A percentile compares a stretch with the other conserved stretches of the same genome.
Conservation (phyloP, 2,888 invertebrate species). For the Limnephilus lunatus region DNA sequence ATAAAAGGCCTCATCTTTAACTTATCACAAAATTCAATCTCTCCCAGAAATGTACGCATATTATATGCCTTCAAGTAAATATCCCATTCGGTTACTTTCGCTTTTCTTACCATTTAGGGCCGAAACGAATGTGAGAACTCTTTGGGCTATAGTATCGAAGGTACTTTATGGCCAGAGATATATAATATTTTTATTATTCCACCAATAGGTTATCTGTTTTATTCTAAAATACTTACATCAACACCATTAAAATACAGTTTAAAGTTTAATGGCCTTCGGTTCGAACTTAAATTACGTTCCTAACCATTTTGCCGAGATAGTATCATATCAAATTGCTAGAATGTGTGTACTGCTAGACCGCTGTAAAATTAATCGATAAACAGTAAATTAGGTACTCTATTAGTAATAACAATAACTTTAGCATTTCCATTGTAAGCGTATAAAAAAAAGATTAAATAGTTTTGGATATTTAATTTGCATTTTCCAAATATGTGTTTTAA, state of each 20-base stretch:
- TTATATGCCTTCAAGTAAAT: background rate
- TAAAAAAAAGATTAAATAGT: too few relatives aligned
- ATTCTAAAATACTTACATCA: background rate
- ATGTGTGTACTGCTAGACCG: background rate
- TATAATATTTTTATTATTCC: background rate
- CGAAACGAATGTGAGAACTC: too few relatives aligned
- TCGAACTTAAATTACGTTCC: background rate
- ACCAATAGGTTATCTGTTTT: background rate
- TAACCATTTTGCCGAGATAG: background rate
- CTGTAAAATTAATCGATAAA: too few relatives aligned
- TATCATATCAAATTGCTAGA: background rate
- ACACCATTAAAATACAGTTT: background rate
- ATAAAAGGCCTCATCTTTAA: background rate
- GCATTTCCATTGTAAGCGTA: background rate
- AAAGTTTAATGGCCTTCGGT: background rate
- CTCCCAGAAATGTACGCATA: background rate
- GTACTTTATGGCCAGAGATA: background rate
- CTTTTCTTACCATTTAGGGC: too few relatives aligned
- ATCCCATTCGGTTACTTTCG: background rate
- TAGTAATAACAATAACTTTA: background rate
- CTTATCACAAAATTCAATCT: background rate
- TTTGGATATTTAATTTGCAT: too few relatives aligned
- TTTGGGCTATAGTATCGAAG: background rate
- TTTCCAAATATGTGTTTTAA: too few relatives aligned
- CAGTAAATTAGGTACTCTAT: background rate